Percentiles rank a stretch among this genome's conserved stretches.
Conservation (phyloP, 2,113 vertebrate genomes). For the cat (Felis catus) region F.catus_Fca126_mat1.0 CM031418.1:54728501-54729000, state of each 20-base stretch:
- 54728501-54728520: background rate
- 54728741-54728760: background rate
- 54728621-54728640: no score
- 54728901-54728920: background rate
- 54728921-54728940: background rate
- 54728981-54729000: conserved; percentile 16
- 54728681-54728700: background rate
- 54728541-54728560: no score
- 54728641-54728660: no score
- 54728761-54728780: background rate
- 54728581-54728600: no score
- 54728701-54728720: background rate
- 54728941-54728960: background rate
- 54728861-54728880: background rate
- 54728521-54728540: background rate
- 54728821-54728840: no score
- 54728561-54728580: no score
- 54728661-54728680: no score
- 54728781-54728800: background rate
- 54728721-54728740: background rate
- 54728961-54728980: background rate
- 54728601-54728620: no score
- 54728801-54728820: no score
- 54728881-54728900: background rate
- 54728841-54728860: background rate